Evolutionary conservation across 1,140 invertebrate species (phyloP).

Genomic region (Coelopa frigida): DNA sequence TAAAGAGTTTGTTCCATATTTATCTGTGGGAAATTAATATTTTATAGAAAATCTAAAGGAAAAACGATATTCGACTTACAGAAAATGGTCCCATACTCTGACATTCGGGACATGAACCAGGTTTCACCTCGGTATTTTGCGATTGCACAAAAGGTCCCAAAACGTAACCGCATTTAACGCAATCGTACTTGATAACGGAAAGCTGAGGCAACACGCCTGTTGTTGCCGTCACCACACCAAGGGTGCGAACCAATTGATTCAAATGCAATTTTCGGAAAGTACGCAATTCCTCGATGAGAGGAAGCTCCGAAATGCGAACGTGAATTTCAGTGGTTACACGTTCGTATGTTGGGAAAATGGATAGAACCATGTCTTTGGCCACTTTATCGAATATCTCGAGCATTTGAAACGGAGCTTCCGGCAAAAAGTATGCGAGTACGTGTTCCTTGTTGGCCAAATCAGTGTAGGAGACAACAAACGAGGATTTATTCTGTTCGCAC

Average conservation of each 20-base stretch:
- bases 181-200: conserved; percentile 94
- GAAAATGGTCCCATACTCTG: conserved; percentile 94
- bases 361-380: conserved; percentile 87
- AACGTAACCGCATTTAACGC: conserved; percentile 90
- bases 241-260: conserved; percentile 88
- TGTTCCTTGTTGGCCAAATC: conserved; percentile 83
- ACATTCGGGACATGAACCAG: conserved; percentile 95
- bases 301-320: conserved; percentile 90
- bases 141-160: conserved; percentile 94
- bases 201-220: conserved; percentile 95
- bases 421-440: conserved; percentile 91
- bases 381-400: conserved; percentile 92
- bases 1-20: conserved; percentile 97
- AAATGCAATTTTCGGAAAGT: conserved; percentile 94
- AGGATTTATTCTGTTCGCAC: conserved; percentile 87
- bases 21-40: conserved; percentile 49
- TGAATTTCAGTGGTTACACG: conserved; percentile 88
- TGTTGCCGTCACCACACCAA: conserved; percentile 92
- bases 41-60: conserved; percentile 10
- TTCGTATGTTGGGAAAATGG: conserved; percentile 94
- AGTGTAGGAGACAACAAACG: conserved; percentile 91
- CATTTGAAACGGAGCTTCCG: conserved; percentile 96
- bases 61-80: conserved; percentile 49
- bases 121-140: conserved; percentile 89
- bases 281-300: conserved; percentile 91